Evolutionary conservation across 2,797 vertebrate genomes (phyloP), one percentile per base, ranked within the genome.

Genomic region (Alca torda): DNA sequence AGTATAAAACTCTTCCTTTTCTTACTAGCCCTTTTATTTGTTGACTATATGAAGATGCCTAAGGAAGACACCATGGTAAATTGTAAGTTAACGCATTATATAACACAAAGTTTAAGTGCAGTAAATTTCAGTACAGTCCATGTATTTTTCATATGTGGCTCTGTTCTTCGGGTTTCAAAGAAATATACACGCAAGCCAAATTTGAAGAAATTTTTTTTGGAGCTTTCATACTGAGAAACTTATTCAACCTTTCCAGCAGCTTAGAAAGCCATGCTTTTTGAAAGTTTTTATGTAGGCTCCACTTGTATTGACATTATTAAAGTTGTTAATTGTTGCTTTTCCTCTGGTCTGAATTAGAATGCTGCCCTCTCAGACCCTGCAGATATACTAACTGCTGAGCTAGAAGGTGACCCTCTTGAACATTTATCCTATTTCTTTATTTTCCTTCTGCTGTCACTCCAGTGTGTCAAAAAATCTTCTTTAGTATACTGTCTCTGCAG

Each of bases 131-230:
- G 43, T 72, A 35, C 61, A 85, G 45, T 56, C 64, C 74, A 31
- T 84, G 54, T 80, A 93, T 92, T 96, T 93, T 95, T 96, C 68
- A 31, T 92, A 92, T 95, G 84, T 89, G 84, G 50, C 75, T 96
- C 75, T 35, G 57, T 95, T 90, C 57, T 97, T 87, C 39, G 87
- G 85, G 81, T 96, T 97, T 93, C 95, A 94, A 90, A 94, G 92
- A 90, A 92, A 85, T 51, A 83, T 4, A 6, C 69, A 75, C 26
- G 46, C 41, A 69, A 89, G 89, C 92, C 94, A 96, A 95, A 95
- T 68, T 85, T 20, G 4, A 81, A 96, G 43, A 87, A 69, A 57
- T 61, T 57, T 83, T 84, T 79, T 95, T 95, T 95, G 26, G 86
- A 95, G 19, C 86, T 86, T 97, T 91, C 72, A 65, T 50, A 35